These are phyloP conservation scores for Gila orcuttii DNA, from an alignment of 2,113 vertebrate species.

Conservation along the genomic window DNA sequence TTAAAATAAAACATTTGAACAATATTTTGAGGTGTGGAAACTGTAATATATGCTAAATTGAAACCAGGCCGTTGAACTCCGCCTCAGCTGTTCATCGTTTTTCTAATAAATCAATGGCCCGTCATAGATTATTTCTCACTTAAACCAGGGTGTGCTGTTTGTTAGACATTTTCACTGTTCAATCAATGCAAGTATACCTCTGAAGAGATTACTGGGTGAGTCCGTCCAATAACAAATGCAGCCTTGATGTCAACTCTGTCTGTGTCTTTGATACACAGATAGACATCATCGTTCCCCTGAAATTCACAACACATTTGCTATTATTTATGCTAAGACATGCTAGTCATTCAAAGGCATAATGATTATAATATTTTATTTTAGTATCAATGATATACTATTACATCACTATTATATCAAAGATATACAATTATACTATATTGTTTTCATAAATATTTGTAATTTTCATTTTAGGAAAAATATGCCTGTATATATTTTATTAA, in stretches of 20 bases:
- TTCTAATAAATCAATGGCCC: too few species aligned
- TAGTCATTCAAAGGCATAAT: background rate
- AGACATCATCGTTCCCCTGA: constrained; percentile 85
- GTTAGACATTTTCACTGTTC: background rate
- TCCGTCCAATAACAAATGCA: constrained; percentile 71
- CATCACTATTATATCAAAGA: too few species aligned
- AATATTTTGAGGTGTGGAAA: too few species aligned
- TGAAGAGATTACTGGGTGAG: constrained; percentile 73
- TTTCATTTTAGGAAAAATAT: background rate
- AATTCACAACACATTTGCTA: constrained; percentile 38
- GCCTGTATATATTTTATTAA: background rate
- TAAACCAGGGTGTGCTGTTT: background rate
- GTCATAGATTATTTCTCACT: too few species aligned
- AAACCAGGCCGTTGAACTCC: too few species aligned
- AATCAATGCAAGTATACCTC: constrained; percentile 67
- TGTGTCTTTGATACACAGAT: constrained; percentile 77
- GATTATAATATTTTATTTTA: background rate
- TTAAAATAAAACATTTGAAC: too few species aligned
- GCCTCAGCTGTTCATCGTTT: too few species aligned
- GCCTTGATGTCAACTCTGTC: constrained; percentile 68
- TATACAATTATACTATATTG: too few species aligned
- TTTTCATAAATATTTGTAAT: too few species aligned
- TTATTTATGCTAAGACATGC: constrained; percentile 1
- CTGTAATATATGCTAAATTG: too few species aligned
- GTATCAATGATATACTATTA: too few species aligned